Conservation (phyloP, 35 echinoderm and acorn worm genomes). For the Patiria miniata region DNA sequence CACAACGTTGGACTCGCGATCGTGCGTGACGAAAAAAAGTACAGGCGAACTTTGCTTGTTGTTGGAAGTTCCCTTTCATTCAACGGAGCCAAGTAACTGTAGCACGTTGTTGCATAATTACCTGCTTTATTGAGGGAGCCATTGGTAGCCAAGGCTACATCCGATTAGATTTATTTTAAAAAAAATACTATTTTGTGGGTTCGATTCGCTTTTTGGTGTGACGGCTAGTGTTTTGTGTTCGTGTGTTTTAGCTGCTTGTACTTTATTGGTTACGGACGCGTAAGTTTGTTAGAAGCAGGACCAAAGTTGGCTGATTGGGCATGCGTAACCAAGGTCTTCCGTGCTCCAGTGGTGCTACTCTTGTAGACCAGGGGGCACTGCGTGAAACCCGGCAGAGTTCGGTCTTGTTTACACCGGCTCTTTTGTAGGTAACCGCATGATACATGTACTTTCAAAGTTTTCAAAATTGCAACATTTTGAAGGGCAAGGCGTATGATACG, state of each 20-base stretch:
- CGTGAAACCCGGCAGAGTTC: too few species aligned
- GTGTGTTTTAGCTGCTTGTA: not conserved
- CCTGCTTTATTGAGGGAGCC: not conserved
- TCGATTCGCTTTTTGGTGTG: not conserved
- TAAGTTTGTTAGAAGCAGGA: not conserved
- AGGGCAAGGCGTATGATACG: too few species aligned
- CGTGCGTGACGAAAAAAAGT: not conserved
- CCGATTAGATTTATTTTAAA: not conserved
- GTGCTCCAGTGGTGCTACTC: not conserved
- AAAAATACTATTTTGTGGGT: not conserved
- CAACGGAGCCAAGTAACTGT: not conserved
- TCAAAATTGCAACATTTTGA: too few species aligned
- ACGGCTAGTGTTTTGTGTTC: not conserved
- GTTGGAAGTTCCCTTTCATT: not conserved
- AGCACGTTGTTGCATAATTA: not conserved
- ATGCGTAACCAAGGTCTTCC: conserved; percentile 5
- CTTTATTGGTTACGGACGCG: not conserved
- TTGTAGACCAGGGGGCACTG: not conserved
- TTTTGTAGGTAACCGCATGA: too few species aligned
- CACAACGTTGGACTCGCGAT: not conserved
- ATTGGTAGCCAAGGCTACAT: not conserved
- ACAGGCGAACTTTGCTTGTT: not conserved
- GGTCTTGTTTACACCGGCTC: too few species aligned
- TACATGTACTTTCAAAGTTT: too few species aligned
- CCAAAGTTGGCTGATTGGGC: not conserved